Percentiles rank a stretch among this genome's conserved stretches.
These are phyloP conservation scores for Asteroscopus sphinx DNA, from an alignment of 2,888 invertebrate genomes.

Conservation along the genomic window DNA sequence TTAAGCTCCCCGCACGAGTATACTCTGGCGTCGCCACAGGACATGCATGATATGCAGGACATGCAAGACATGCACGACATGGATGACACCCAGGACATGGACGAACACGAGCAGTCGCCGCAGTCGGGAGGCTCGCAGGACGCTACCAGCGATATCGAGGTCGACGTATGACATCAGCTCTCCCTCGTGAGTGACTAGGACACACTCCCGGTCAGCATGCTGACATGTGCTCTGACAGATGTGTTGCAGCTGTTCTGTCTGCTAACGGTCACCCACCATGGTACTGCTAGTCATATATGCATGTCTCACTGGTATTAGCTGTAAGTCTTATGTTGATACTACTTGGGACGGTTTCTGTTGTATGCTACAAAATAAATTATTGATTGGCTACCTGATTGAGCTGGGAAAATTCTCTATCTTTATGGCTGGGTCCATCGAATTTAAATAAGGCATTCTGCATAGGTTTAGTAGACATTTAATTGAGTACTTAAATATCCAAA, in stretches of 20 bases:
- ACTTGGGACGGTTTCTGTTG: slow-evolving; percentile 35
- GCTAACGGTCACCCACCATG: slow-evolving; percentile 52
- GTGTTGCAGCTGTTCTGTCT: slow-evolving; percentile 44
- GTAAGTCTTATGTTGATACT: slow-evolving; percentile 55
- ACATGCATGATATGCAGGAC: slow-evolving; percentile 42
- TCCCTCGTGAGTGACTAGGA: slow-evolving; percentile 74
- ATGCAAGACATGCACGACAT: slow-evolving; percentile 29
- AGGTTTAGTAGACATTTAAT: slow-evolving; percentile 51
- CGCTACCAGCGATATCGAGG: slow-evolving; percentile 80
- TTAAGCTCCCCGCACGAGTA: slow-evolving; percentile 80
- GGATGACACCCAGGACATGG: slow-evolving; percentile 44
- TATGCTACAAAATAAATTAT: slow-evolving; percentile 30
- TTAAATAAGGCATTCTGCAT: slow-evolving; percentile 35
- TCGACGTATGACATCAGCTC: slow-evolving; percentile 85
- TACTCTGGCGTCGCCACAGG: slow-evolving; percentile 65
- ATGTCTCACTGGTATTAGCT: slow-evolving; percentile 69
- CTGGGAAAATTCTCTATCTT: slow-evolving; percentile 39
- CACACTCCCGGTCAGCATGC: slow-evolving; percentile 37
- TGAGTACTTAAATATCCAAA: slow-evolving; percentile 59
- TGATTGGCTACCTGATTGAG: slow-evolving; percentile 32
- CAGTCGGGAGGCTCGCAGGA: slow-evolving; percentile 74
- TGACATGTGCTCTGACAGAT: slow-evolving; percentile 44
- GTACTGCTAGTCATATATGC: slow-evolving; percentile 72
- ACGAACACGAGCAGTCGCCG: slow-evolving; percentile 67
- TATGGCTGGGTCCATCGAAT: slow-evolving; percentile 50